Percentiles rank a stretch among this genome's conserved stretches.
phyloP scores from a whole-genome alignment of 2,797 vertebrate genomes.

The Cheirogaleus major region DNA sequence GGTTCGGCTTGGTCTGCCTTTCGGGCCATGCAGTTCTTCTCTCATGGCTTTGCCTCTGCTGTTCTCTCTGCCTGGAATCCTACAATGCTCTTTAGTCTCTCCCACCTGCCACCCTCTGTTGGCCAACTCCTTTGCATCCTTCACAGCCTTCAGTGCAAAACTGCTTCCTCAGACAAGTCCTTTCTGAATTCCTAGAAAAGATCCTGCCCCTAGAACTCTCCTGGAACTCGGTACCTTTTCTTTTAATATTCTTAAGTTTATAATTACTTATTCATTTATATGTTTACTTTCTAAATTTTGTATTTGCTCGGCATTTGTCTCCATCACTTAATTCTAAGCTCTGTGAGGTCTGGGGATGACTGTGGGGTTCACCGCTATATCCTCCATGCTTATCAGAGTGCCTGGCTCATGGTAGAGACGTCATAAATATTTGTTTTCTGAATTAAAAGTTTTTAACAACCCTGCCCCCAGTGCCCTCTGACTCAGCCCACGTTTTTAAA shows the following conservation, averaged over 20 bases:
- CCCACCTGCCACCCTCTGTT: not conserved
- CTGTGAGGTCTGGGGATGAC: too few relatives aligned
- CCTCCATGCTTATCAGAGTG: not conserved
- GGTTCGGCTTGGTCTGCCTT: not conserved
- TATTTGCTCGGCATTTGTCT: not conserved
- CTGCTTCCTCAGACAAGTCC: not conserved
- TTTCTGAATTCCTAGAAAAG: not conserved
- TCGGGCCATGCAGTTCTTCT: not conserved
- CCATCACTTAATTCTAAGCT: not conserved
- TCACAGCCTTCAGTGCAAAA: not conserved
- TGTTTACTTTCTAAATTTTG: not conserved
- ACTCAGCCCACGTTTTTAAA: not conserved
- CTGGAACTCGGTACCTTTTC: not conserved
- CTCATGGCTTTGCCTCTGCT: not conserved
- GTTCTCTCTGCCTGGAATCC: not conserved
- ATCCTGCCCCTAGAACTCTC: not conserved
- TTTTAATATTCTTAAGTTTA: not conserved
- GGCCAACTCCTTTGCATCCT: not conserved
- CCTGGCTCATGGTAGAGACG: not conserved
- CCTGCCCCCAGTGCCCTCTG: not conserved
- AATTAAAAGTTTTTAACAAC: not conserved
- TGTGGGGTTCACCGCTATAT: not conserved
- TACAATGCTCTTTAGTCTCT: not conserved
- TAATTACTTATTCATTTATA: not conserved
- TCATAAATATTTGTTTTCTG: not conserved